phyloP scores from a whole-genome alignment of 92 coral and sea anemone genomes.

The Palythoa grandis region DNA sequence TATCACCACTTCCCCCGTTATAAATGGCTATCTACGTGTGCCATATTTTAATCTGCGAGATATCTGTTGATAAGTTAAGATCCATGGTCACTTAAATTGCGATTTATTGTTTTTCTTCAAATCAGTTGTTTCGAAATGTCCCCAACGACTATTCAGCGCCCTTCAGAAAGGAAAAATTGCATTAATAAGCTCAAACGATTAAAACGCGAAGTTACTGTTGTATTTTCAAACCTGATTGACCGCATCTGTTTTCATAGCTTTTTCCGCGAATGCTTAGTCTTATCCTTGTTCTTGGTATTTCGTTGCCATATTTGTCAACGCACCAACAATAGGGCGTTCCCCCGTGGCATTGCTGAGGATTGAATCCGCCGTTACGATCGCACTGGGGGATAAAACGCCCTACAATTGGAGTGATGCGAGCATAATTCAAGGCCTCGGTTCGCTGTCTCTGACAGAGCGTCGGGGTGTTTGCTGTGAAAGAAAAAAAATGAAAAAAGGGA shows the following conservation, averaged over 20 bases:
- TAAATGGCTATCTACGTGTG: too few species aligned
- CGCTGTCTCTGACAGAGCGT: conserved; percentile 54
- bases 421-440: conserved; percentile 40
- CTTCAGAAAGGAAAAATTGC: too few species aligned
- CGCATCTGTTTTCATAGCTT: conserved; percentile 12
- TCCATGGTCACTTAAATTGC: too few species aligned
- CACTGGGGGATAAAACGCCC: conserved; percentile 71
- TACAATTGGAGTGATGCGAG: conserved; percentile 40
- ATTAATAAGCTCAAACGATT: too few species aligned
- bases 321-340: conserved; percentile 93
- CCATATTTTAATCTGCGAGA: too few species aligned
- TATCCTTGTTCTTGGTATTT: conserved; percentile 73
- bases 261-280: conserved; percentile 24
- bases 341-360: conserved; percentile 76
- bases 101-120: too few species aligned
- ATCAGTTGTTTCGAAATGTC: too few species aligned
- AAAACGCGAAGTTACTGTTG: background rate
- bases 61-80: too few species aligned
- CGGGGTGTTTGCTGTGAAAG: background rate
- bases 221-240: conserved; percentile 40
- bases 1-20: too few species aligned
- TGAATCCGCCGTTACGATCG: conserved; percentile 70
- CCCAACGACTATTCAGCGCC: too few species aligned
- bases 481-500: background rate
- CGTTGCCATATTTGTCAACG: conserved; percentile 85